Conservation (phyloP, 1,140 invertebrate genomes). For the Ruditapes philippinarum region DNA sequence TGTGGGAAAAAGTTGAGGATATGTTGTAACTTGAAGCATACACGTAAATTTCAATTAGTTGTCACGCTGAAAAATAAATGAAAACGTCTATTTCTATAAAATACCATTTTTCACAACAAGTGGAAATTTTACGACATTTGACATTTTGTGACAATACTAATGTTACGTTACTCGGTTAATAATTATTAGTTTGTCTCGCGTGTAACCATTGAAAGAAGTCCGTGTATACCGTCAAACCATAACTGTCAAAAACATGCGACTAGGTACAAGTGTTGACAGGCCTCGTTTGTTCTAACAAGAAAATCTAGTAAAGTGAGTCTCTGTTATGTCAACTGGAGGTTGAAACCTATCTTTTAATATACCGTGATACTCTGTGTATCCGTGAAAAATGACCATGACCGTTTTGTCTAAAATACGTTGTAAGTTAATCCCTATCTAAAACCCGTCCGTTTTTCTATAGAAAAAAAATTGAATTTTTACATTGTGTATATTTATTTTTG, state of each 20-base stretch:
- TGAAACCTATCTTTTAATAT: too few species aligned
- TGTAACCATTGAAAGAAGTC: not conserved
- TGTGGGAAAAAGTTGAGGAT: slow-evolving; percentile 2
- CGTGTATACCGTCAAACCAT: slow-evolving; percentile 15
- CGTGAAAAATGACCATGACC: too few species aligned
- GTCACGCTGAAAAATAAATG: not conserved
- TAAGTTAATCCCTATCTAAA: too few species aligned
- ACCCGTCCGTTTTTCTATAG: too few species aligned
- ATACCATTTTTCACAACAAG: slow-evolving; percentile 2
- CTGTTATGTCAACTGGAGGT: not conserved
- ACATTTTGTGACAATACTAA: slow-evolving; percentile 42
- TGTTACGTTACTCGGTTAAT: slow-evolving; percentile 23
- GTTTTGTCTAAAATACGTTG: too few species aligned
- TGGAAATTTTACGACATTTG: slow-evolving; percentile 15
- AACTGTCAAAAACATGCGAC: slow-evolving; percentile 46
- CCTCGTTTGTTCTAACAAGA: slow-evolving; percentile 29
- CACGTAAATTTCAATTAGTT: slow-evolving; percentile 26
- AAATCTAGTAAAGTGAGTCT: not conserved
- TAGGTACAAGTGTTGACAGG: not conserved
- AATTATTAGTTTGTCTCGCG: slow-evolving; percentile 36
- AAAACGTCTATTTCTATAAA: slow-evolving; percentile 3
- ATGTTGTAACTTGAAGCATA: not conserved
- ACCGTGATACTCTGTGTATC: too few species aligned
- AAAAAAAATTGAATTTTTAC: too few species aligned
- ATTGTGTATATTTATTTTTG: too few species aligned